Conservation (phyloP, 2,888 invertebrate species). For the Tetheella fluctuosa region DNA sequence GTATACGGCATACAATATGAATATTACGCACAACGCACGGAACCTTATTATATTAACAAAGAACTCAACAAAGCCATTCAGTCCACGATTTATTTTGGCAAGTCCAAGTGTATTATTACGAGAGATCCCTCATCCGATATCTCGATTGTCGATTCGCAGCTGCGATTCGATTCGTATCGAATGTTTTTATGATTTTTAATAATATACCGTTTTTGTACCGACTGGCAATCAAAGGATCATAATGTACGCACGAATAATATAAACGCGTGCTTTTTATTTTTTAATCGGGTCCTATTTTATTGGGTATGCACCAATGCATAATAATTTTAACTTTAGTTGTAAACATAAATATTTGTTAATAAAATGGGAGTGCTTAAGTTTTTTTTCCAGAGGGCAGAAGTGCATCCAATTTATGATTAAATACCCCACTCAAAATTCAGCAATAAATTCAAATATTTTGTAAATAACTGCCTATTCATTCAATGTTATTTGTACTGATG, state of each 20-base stretch:
- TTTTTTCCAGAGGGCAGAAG: background rate
- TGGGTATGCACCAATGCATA: background rate
- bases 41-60: slow-evolving; percentile 15
- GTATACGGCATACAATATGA: background rate
- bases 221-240: slow-evolving; percentile 6
- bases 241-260: slow-evolving; percentile 9
- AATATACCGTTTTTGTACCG: slow-evolving; percentile 44
- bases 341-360: background rate
- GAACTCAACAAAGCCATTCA: slow-evolving; percentile 42
- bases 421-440: background rate
- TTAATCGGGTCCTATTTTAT: background rate
- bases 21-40: background rate
- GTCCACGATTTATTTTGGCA: slow-evolving; percentile 53
- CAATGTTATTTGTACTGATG: background rate
- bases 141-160: slow-evolving; percentile 43
- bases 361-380: background rate
- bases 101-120: slow-evolving; percentile 58
- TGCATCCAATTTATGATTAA: background rate
- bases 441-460: background rate
- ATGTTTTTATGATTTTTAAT: slow-evolving; percentile 50
- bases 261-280: background rate
- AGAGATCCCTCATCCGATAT: slow-evolving; percentile 44
- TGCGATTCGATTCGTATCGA: slow-evolving; percentile 50
- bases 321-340: background rate
- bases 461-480: background rate